These are phyloP conservation scores for Cydia pomonella DNA, from an alignment of 1,140 invertebrate species.

Conservation along the genomic window DNA sequence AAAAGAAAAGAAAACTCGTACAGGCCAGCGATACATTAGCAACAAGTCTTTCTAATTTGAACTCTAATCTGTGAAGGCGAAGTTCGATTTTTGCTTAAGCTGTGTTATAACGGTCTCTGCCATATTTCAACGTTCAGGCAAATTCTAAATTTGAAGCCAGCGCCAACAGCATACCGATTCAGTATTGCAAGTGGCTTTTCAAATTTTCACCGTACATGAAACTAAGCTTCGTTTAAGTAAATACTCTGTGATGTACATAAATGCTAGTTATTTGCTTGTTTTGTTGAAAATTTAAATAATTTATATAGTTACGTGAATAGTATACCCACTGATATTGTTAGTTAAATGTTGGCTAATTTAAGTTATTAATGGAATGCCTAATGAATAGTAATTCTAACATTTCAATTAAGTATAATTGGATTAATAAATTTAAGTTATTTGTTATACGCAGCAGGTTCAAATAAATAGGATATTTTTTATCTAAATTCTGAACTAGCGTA, in stretches of 20 bases:
- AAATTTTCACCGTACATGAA: conserved; percentile 60
- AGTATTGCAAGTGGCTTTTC: conserved; percentile 70
- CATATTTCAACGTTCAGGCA: conserved; percentile 51
- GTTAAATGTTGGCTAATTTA: neutral
- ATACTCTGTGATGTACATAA: neutral
- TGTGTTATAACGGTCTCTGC: conserved; percentile 8
- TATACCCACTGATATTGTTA: neutral
- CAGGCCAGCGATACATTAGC: conserved; percentile 13
- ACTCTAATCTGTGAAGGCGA: neutral
- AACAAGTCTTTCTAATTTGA: too few species aligned
- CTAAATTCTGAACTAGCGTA: too few species aligned
- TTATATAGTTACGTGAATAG: neutral
- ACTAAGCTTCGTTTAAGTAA: conserved; percentile 32
- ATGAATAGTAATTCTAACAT: too few species aligned
- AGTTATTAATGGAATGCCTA: neutral
- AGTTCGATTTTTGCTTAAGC: neutral
- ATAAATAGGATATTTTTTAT: too few species aligned
- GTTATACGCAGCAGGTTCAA: too few species aligned
- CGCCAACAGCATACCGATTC: conserved; percentile 61
- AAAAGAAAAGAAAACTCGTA: conserved; percentile 16
- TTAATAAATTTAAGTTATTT: too few species aligned
- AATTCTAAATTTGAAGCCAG: conserved; percentile 67
- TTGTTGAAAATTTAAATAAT: neutral
- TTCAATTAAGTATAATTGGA: too few species aligned
- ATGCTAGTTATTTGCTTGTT: neutral